phyloP scores from a whole-genome alignment of 2,113 vertebrate species.

The Vanacampus margaritifer region DNA sequence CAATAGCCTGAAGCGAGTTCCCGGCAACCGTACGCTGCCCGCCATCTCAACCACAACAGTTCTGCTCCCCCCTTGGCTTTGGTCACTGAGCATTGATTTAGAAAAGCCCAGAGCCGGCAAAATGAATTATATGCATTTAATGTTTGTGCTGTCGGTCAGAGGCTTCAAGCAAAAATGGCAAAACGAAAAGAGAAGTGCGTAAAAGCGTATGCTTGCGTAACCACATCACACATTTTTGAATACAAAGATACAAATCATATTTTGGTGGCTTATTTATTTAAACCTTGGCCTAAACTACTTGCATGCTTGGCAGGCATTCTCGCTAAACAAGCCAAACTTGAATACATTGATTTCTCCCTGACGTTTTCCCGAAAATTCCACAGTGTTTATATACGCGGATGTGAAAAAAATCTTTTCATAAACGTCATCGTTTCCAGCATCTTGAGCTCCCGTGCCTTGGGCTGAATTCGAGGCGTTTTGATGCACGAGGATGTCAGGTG shows the following conservation, averaged over 20 bases:
- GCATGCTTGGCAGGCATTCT: too few species aligned
- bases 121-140: slow-evolving; percentile 27
- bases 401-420: neutral
- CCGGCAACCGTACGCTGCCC: slow-evolving; percentile 4
- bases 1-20: slow-evolving; percentile 6
- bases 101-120: slow-evolving; percentile 13
- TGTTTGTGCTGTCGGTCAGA: slow-evolving; percentile 22
- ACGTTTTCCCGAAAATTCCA: too few species aligned
- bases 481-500: slow-evolving; percentile 10
- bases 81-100: slow-evolving; percentile 37
- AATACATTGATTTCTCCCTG: too few species aligned
- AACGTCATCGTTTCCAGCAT: neutral
- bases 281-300: too few species aligned
- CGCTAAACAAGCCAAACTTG: too few species aligned
- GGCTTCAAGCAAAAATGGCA: slow-evolving; percentile 7
- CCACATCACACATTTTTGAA: neutral
- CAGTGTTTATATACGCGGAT: too few species aligned
- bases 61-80: slow-evolving; percentile 1
- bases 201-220: neutral
- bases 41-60: neutral
- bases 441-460: neutral
- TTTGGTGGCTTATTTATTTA: too few species aligned
- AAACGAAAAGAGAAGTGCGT: neutral
- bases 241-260: too few species aligned
- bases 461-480: slow-evolving; percentile 21